Base-by-base conservation (phyloP, 1,140 invertebrate genomes). In the Pissodes strobi region DNA sequence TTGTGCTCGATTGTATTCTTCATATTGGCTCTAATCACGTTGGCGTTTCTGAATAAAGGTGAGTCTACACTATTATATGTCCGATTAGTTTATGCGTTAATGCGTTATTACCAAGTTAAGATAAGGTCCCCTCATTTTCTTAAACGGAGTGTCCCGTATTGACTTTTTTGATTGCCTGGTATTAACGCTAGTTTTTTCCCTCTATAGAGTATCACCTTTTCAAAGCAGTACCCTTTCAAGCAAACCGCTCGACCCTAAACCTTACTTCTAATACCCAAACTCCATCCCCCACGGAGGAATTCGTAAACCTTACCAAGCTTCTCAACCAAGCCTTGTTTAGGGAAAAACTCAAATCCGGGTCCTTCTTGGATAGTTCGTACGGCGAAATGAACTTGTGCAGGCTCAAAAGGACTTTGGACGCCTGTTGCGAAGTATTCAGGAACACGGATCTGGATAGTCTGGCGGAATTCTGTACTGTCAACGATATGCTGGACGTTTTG, bases 31-130 rank as follows among this genome's bases (percentile, higher is more conserved):
- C 27, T 61, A 18, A 12, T 45, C 2, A 48, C 56, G 2, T 12
- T 49, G 6, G 51, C 34, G 19, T 46, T 48, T 30, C 15, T 66
- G 19, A 27, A 66, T 30, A 52, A 61, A 60, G 52, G 64, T 66
- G 49, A 59, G 37, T 37, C 18, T 10, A 56, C n/a, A n/a, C n/a
- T n/a, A n/a, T n/a, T n/a, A n/a, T n/a, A n/a, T n/a, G n/a, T n/a
- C n/a, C n/a, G n/a, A n/a, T n/a, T n/a, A n/a, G n/a, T n/a, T n/a
- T n/a, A n/a, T n/a, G n/a, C n/a, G n/a, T n/a, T n/a, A n/a, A n/a
- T n/a, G n/a, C n/a, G n/a, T n/a, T n/a, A n/a, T n/a, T n/a, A n/a
- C n/a, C n/a, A n/a, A n/a, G n/a, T n/a, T n/a, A n/a, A n/a, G n/a
- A n/a, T n/a, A n/a, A n/a, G n/a, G n/a, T n/a, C n/a, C n/a, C n/a